phyloP scores from a whole-genome alignment of 2,797 vertebrate genomes.

The Meriones psammophilus region DNA sequence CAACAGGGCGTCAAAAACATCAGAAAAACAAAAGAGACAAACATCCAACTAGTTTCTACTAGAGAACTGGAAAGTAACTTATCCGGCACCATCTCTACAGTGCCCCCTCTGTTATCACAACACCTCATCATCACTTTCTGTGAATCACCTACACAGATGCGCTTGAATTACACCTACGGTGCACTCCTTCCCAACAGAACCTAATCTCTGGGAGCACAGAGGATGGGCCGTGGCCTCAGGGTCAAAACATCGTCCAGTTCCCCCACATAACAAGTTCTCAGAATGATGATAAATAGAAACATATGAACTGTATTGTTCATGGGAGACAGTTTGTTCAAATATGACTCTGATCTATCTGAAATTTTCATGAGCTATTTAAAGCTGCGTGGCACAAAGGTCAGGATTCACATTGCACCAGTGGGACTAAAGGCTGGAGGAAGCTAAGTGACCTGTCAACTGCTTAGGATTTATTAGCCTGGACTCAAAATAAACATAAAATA shows the following conservation, averaged over 20 bases:
- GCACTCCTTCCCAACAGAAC: not conserved
- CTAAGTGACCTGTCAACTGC: not conserved
- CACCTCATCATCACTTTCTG: not conserved
- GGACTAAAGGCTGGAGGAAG: not conserved
- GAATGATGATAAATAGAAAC: slow-evolving; percentile 42
- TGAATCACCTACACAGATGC: not conserved
- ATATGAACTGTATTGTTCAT: not conserved
- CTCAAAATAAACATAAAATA: not conserved
- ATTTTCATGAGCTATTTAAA: slow-evolving; percentile 49
- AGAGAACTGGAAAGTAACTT: slow-evolving; percentile 40
- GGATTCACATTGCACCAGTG: not conserved
- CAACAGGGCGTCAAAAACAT: slow-evolving; percentile 48
- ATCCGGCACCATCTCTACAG: not conserved
- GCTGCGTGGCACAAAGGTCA: not conserved
- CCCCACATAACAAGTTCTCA: not conserved
- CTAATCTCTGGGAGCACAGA: not conserved
- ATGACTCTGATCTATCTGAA: slow-evolving; percentile 23
- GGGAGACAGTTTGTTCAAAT: not conserved
- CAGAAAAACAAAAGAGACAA: not conserved
- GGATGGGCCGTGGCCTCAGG: not conserved
- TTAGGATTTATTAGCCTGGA: slow-evolving; percentile 29
- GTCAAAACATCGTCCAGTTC: not conserved
- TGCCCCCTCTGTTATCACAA: too few species aligned
- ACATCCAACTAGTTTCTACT: not conserved
- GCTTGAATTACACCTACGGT: not conserved